phyloP scores from a whole-genome alignment of 2,113 vertebrate genomes.

The Peromyscus maniculatus region DNA sequence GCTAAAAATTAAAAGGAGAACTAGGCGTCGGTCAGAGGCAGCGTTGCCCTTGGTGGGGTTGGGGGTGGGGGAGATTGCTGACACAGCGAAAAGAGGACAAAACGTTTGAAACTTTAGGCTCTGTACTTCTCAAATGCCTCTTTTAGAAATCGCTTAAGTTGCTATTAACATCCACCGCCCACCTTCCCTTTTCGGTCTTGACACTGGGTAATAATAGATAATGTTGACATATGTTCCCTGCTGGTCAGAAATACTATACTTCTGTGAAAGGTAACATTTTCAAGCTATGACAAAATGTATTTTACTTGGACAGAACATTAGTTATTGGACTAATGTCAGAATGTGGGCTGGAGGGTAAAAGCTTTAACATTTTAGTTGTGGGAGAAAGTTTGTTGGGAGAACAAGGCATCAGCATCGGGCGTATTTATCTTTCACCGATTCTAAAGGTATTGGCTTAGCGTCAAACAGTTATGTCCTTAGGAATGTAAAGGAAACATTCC shows the following conservation, averaged over 20 bases:
- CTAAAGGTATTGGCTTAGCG: constrained; percentile 89
- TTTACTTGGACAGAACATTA: constrained; percentile 94
- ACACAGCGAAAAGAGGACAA: constrained; percentile 93
- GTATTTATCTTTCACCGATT: constrained; percentile 90
- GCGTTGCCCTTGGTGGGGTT: constrained; percentile 83
- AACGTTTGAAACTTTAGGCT: constrained; percentile 92
- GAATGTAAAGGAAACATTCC: constrained; percentile 91
- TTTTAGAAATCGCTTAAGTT: constrained; percentile 92
- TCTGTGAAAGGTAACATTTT: constrained; percentile 97
- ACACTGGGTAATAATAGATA: constrained; percentile 95
- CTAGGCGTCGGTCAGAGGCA: constrained; percentile 89
- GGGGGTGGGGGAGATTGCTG: constrained; percentile 90
- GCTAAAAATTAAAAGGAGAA: constrained; percentile 92
- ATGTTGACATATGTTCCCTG: constrained; percentile 97
- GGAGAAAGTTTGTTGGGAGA: constrained; percentile 92
- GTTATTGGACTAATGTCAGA: constrained; percentile 94
- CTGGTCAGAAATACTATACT: constrained; percentile 95
- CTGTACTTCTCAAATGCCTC: constrained; percentile 93
- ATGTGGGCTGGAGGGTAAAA: constrained; percentile 92
- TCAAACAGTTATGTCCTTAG: constrained; percentile 89
- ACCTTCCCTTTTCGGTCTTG: constrained; percentile 93
- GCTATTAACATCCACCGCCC: constrained; percentile 93
- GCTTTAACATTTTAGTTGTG: constrained; percentile 91
- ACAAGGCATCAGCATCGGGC: constrained; percentile 89
- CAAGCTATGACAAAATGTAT: constrained; percentile 98